Base-by-base conservation (phyloP, 2,113 vertebrate species). In the Oreochromis tanganicae region DNA sequence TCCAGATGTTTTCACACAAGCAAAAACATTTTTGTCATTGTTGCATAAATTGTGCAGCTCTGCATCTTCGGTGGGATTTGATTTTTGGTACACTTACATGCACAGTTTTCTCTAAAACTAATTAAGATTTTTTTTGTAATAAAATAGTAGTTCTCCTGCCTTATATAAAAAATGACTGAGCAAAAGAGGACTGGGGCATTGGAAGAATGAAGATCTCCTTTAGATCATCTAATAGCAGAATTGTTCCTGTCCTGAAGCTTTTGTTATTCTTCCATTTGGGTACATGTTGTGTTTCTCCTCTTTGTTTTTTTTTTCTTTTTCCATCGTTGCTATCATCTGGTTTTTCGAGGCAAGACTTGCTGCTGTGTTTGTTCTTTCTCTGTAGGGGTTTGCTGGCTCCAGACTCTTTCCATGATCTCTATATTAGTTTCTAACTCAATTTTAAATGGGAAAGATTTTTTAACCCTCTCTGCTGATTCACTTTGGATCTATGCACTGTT, bases 351-450 rank as follows among this genome's bases (percentile, higher is more conserved):
- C 82, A 79, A 75, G 83, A 41, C 78, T 73, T 38, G 57, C 43
- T 83, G 48, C 71, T 54, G 52, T 92, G 75, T 88, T 92, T 92
- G 55, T 89, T 90, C 24, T 93, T 38, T 87, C 61, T 93, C 87
- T 91, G 85, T 79, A 29, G 88, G 83, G 79, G 79, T 85, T 83
- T 84, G n/a, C 75, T 87, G 84, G 87, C 85, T 90, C 75, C 4
- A 34, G 81, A 48, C 50, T 63, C 79, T 88, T 91, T 85, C 7
- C 66, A 11, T 10, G 59, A 27, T 85, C 83, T 79, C 57, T 84
- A 50, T 52, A n/a, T 82, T 87, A 82, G 43, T 54, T 27, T 83
- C 79, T 54, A 75, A 48, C 66, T 88, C 36, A 19, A 17, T 88
- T 90, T 66, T 89, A 80, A 90, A 86, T 14, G 11, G 21, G 81